These are phyloP conservation scores for Rhizomys pruinosus DNA, from an alignment of 2,113 vertebrate genomes.

Conservation along the genomic window DNA sequence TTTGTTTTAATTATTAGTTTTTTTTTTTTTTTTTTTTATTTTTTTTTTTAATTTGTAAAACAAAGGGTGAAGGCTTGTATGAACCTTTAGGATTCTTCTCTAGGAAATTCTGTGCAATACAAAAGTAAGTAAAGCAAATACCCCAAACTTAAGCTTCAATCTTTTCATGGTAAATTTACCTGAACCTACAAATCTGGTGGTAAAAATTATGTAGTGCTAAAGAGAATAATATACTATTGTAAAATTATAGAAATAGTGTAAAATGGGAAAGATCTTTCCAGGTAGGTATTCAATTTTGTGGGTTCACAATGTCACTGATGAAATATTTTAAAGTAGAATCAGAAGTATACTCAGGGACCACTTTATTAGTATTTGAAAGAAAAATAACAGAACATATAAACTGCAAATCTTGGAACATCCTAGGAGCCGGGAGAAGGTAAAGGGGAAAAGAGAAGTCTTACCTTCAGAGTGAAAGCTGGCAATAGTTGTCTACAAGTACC, in stretches of 20 bases:
- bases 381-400: not conserved
- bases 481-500: not conserved
- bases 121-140: not conserved
- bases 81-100: not conserved
- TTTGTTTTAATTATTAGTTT: too few species aligned
- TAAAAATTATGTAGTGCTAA: not conserved
- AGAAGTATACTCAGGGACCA: not conserved
- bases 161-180: not conserved
- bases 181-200: too few species aligned
- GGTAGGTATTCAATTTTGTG: not conserved
- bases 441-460: not conserved
- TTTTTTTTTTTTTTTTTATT: too few species aligned
- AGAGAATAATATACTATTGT: not conserved
- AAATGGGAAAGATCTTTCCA: not conserved
- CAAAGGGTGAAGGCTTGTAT: not conserved
- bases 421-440: not conserved
- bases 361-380: not conserved
- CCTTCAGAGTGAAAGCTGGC: not conserved
- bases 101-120: not conserved
- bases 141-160: not conserved
- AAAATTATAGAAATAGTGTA: not conserved
- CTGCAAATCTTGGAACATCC: not conserved
- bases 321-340: not conserved
- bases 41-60: constrained; percentile 1
- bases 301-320: not conserved